Evolutionary conservation across 2,797 vertebrate genomes (phyloP).

Genomic region (Epinephelus coioides): DNA sequence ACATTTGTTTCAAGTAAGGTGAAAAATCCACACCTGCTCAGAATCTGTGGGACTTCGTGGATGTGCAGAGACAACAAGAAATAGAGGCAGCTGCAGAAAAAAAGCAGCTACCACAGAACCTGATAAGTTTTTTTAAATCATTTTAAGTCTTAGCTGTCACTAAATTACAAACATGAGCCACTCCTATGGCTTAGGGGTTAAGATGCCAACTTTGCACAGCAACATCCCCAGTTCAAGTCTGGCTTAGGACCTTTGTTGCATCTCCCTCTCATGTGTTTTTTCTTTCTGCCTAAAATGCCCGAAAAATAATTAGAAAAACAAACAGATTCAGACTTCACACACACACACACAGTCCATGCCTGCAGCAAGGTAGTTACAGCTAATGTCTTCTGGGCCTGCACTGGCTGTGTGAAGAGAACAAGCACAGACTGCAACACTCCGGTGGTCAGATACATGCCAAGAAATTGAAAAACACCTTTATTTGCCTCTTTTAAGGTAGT

Average conservation of each 20-base stretch:
- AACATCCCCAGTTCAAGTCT: neutral
- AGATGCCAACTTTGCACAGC: neutral
- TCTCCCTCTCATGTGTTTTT: neutral
- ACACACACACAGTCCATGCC: neutral
- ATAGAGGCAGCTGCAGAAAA: neutral
- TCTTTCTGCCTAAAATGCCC: no score
- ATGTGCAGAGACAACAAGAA: neutral
- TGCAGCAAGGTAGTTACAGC: neutral
- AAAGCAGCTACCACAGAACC: neutral
- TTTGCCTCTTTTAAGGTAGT: conserved; percentile 11
- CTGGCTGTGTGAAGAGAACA: conserved; percentile 1
- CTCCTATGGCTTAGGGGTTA: neutral
- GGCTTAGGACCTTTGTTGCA: neutral
- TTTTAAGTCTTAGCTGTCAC: neutral
- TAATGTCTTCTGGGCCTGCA: neutral
- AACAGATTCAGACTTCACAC: neutral
- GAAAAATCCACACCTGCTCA: neutral
- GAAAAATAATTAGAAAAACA: neutral
- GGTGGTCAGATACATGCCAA: conserved; percentile 11
- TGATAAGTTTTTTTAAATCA: neutral
- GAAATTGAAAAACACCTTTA: neutral
- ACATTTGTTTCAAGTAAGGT: conserved; percentile 2
- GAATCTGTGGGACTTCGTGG: neutral
- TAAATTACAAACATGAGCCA: neutral
- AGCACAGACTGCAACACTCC: conserved; percentile 11